These are phyloP conservation scores for Machaerirhynchus nigripectus DNA, from an alignment of 2,113 vertebrate genomes.

Conservation along the genomic window DNA sequence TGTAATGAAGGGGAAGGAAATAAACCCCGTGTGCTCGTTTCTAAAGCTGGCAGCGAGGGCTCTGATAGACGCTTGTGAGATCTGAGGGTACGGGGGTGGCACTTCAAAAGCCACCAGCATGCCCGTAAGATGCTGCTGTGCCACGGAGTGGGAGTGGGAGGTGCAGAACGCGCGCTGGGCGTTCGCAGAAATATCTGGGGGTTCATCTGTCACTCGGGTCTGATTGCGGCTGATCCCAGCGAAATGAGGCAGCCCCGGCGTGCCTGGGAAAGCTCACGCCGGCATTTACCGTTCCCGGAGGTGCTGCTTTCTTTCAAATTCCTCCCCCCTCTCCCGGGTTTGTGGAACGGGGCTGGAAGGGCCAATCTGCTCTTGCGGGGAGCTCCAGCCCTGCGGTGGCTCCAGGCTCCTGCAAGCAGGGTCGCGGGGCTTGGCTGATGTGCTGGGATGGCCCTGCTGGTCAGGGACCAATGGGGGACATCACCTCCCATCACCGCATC, in stretches of 20 bases:
- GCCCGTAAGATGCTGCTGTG: not conserved
- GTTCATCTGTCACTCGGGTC: not conserved
- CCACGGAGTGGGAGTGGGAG: not conserved
- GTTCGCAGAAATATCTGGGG: fast-evolving
- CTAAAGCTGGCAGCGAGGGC: not conserved
- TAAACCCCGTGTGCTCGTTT: not conserved
- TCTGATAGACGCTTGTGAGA: not conserved
- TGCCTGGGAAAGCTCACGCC: fast-evolving
- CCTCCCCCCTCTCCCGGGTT: fast-evolving
- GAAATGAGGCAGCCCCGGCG: not conserved
- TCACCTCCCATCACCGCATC: not conserved
- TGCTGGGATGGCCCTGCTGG: not conserved
- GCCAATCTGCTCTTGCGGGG: fast-evolving
- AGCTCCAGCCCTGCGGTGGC: not conserved
- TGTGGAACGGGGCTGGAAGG: not conserved
- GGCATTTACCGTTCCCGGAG: fast-evolving
- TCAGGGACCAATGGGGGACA: not conserved
- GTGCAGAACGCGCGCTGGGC: not conserved
- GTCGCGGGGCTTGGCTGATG: not conserved
- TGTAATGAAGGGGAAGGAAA: not conserved
- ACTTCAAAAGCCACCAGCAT: not conserved
- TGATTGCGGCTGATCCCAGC: fast-evolving
- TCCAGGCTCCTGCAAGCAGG: not conserved
- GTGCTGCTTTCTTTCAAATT: not conserved
- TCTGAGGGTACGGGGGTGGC: not conserved